phyloP scores from a whole-genome alignment of 1,140 invertebrate species.

The Trichogramma pretiosum region DNA sequence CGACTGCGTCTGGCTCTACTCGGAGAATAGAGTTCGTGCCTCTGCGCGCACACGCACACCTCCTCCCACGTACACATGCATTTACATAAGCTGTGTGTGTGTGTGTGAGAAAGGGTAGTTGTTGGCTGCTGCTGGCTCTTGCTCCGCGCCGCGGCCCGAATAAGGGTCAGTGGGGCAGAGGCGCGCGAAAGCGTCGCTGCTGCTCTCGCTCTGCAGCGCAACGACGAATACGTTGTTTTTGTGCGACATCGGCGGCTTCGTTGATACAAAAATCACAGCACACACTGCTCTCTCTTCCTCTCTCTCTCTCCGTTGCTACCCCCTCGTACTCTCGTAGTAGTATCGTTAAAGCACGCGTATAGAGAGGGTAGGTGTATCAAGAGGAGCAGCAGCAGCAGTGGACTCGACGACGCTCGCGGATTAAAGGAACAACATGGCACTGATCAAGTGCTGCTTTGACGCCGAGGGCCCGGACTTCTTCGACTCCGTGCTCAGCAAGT shows the following conservation, averaged over 20 bases:
- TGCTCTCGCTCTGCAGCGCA: too few relatives aligned
- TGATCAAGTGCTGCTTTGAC: constrained; percentile 70
- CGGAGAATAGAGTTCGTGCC: too few relatives aligned
- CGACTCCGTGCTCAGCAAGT: constrained; percentile 65
- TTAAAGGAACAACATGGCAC: constrained; percentile 47
- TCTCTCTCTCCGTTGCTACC: background rate
- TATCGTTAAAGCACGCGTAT: background rate
- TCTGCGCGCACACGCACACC: too few relatives aligned
- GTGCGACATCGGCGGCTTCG: too few relatives aligned
- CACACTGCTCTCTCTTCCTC: constrained; percentile 1
- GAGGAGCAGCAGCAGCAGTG: constrained; percentile 6
- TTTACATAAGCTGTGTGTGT: too few relatives aligned
- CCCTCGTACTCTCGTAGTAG: background rate
- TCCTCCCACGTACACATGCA: too few relatives aligned
- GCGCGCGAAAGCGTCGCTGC: constrained; percentile 18
- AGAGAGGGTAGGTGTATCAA: background rate
- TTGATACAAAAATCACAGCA: too few relatives aligned
- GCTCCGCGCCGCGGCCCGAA: too few relatives aligned
- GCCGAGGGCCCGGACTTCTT: constrained; percentile 63
- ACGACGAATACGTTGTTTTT: too few relatives aligned
- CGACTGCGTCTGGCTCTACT: too few relatives aligned
- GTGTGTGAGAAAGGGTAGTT: too few relatives aligned
- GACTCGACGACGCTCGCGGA: background rate
- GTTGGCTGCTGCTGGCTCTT: too few relatives aligned
- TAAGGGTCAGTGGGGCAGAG: constrained; percentile 33